Evolutionary conservation across 1,140 invertebrate species (phyloP).

Genomic region (Zeugodacus cucurbitae): DNA sequence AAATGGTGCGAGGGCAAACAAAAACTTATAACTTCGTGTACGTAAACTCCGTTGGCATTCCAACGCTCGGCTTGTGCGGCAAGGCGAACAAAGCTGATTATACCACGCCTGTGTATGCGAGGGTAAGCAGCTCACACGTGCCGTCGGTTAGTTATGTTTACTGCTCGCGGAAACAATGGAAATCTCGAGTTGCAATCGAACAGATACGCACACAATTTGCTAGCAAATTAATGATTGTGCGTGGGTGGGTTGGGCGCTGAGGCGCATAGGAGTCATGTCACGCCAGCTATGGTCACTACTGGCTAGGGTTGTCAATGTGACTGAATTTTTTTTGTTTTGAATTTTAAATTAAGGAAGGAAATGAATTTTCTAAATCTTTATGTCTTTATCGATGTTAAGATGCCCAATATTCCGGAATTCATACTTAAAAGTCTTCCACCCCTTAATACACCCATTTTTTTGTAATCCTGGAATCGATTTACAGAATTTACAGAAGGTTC

Average conservation of each 20-base stretch:
- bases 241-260: neutral
- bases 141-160: neutral
- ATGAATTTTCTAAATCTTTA: neutral
- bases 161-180: neutral
- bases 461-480: too few species aligned
- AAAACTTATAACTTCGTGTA: neutral
- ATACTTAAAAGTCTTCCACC: too few species aligned
- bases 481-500: too few species aligned
- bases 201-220: neutral
- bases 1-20: neutral
- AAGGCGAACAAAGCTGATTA: neutral
- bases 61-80: neutral
- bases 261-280: neutral
- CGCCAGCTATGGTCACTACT: neutral
- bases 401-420: too few species aligned
- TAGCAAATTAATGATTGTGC: slow-evolving; percentile 20
- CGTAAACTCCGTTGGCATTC: neutral
- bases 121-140: neutral
- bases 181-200: slow-evolving; percentile 19
- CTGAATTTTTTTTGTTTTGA: too few species aligned
- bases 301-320: neutral
- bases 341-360: too few species aligned
- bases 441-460: too few species aligned
- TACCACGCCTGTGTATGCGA: neutral
- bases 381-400: neutral